A percentile compares a stretch with the other conserved stretches of the same genome.
Evolutionary conservation across 2,888 invertebrate genomes (phyloP).

Genomic region (Melitaea athalia): DNA sequence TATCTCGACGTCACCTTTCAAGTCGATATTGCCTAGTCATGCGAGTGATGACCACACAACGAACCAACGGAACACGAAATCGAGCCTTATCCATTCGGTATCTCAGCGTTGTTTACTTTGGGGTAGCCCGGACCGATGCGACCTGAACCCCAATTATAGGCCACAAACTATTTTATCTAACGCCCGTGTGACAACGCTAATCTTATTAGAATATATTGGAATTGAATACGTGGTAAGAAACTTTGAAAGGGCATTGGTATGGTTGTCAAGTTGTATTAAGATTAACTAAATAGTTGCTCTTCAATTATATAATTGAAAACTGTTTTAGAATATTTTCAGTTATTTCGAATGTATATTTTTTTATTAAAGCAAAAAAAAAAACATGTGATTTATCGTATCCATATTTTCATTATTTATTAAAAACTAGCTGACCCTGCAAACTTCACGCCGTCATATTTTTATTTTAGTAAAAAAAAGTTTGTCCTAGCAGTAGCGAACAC

Average conservation of each 20-base stretch:
- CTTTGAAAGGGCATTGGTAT: conserved; percentile 45
- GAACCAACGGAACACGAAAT: conserved; percentile 44
- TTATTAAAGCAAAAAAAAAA: too few species aligned
- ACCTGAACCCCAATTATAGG: conserved; percentile 77
- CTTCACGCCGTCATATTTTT: too few species aligned
- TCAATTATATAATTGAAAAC: neutral
- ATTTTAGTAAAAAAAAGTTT: too few species aligned
- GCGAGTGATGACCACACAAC: conserved; percentile 76
- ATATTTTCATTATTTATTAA: too few species aligned
- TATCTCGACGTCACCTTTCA: conserved; percentile 57
- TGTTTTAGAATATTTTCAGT: neutral
- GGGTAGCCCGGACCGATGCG: conserved; percentile 33
- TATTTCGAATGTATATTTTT: neutral
- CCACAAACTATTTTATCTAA: conserved; percentile 82
- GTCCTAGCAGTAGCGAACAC: too few species aligned
- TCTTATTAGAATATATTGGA: conserved; percentile 81
- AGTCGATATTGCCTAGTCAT: conserved; percentile 81
- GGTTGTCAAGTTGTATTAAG: conserved; percentile 25
- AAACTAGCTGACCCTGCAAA: too few species aligned
- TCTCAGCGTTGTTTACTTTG: conserved; percentile 49
- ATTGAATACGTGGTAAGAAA: conserved; percentile 64
- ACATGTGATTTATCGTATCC: too few species aligned
- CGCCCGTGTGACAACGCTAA: conserved; percentile 79
- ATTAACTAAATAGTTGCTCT: neutral
- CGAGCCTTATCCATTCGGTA: conserved; percentile 45